Percentiles rank a stretch among this genome's conserved stretches.
These are phyloP conservation scores for Lagenorhynchus albirostris DNA, from an alignment of 2,113 vertebrate species.

Conservation along the genomic window DNA sequence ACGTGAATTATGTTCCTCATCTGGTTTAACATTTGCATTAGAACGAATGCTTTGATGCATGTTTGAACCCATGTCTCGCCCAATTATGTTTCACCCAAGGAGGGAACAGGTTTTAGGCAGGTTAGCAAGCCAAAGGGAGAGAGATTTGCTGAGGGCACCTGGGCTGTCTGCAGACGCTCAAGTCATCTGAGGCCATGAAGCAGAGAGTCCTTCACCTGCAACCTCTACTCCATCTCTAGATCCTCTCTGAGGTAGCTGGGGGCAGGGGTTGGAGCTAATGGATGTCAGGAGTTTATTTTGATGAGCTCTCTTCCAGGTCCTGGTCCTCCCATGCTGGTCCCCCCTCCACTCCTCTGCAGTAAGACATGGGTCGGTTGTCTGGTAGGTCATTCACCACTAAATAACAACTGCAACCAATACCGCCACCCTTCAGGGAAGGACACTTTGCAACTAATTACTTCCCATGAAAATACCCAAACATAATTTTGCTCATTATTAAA, in stretches of 20 bases:
- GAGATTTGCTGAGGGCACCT: not conserved
- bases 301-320: not conserved
- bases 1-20: not conserved
- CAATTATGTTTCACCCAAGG: too few relatives aligned
- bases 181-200: not conserved
- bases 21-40: not conserved
- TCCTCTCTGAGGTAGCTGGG: not conserved
- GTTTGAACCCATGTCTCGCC: too few relatives aligned
- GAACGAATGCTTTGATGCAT: too few relatives aligned
- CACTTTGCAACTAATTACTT: conserved; percentile 75
- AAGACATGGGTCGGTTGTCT: not conserved
- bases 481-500: conserved; percentile 77
- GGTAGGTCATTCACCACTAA: conserved; percentile 43
- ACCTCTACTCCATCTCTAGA: not conserved
- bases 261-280: not conserved
- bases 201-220: not conserved
- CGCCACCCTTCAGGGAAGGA: conserved; percentile 56
- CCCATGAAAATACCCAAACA: conserved; percentile 68
- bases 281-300: not conserved
- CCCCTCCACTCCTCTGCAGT: not conserved
- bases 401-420: conserved; percentile 53
- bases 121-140: not conserved
- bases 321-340: not conserved
- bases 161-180: not conserved
- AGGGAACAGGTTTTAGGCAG: not conserved